These are phyloP conservation scores for Hepsetus odoe DNA, from an alignment of 2,113 vertebrate species.

Conservation along the genomic window DNA sequence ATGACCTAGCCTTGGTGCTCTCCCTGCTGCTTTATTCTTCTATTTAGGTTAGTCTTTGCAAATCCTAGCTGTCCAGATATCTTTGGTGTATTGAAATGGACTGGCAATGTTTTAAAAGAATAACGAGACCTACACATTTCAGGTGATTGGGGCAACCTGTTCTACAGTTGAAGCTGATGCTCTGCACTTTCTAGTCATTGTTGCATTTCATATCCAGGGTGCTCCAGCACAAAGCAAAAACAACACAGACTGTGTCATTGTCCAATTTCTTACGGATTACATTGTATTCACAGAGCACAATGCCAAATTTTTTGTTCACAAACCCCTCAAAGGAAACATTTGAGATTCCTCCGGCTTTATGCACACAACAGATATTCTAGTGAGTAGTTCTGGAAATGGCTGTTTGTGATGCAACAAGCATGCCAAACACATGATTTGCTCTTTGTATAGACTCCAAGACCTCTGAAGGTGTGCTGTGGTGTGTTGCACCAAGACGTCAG, in stretches of 20 bases:
- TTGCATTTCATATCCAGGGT: background rate
- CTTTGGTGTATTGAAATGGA: background rate
- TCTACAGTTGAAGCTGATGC: background rate
- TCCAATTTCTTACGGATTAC: background rate
- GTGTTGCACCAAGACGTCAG: no score
- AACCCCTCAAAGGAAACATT: background rate
- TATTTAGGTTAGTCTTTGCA: background rate
- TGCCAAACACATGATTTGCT: no score
- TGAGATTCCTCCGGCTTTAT: background rate
- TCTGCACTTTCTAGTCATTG: background rate
- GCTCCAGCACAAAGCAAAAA: background rate
- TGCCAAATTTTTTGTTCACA: background rate
- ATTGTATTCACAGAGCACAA: background rate
- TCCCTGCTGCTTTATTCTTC: background rate
- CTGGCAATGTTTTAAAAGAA: background rate
- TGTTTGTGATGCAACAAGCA: no score
- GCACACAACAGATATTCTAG: background rate
- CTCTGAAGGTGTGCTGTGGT: no score
- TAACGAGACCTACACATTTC: background rate
- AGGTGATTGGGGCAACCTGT: background rate
- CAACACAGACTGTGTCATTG: background rate
- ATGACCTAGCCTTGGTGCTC: background rate
- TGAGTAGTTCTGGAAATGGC: no score
- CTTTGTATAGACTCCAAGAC: no score
- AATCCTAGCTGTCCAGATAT: no score